Evolutionary conservation across 2,888 invertebrate species (phyloP), one percentile per base, ranked within the genome.

Genomic region (Caenorhabditis sp.): DNA sequence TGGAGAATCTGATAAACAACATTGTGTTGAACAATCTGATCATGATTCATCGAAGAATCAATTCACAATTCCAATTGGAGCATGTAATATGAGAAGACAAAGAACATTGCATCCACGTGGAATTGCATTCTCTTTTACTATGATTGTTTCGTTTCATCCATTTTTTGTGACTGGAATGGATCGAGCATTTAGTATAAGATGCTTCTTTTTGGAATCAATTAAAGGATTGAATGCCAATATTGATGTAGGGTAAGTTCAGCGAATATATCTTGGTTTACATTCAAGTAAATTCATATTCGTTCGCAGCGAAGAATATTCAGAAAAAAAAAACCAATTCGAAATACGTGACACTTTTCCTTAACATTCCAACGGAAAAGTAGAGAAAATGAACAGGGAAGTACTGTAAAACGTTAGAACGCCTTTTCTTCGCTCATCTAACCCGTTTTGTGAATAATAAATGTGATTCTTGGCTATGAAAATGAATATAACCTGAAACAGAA

Each of bases 1-100:
- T 49, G 87, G 87, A 23, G 87, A 87, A 59, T 80, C 83, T 0
- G 85, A 87, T 54, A 77, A 78, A n/a, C 77, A 81, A 27, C 81
- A 81, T 58, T 85, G 85, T 59, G 77, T 83, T 17, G 79, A 77
- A 54, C 63, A 65, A 43, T 76, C 80, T 21, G 54, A 54, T n/a
- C 59, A 54, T 12, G 58, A 64, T 12, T 52, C 57, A 43, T 64
- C 71, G 0, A 61, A 63, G 12, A 66, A 67, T 57, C 74, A 82
- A 25, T 85, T 87, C 69, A 72, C 80, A n/a, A 73, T 87, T 14
- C 81, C 81, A 20, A 86, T 87, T 49, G 87, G 87, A 38, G 82
- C 80, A n/a, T 87, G 87, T 65, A 87, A 87, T 58, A 87, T 87
- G 87, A 70, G 87, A 8, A 58, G 87, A 26, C 86, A 87, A 59